Conservation (phyloP, 2,888 invertebrate genomes). For the Byasa hedistus region DNA sequence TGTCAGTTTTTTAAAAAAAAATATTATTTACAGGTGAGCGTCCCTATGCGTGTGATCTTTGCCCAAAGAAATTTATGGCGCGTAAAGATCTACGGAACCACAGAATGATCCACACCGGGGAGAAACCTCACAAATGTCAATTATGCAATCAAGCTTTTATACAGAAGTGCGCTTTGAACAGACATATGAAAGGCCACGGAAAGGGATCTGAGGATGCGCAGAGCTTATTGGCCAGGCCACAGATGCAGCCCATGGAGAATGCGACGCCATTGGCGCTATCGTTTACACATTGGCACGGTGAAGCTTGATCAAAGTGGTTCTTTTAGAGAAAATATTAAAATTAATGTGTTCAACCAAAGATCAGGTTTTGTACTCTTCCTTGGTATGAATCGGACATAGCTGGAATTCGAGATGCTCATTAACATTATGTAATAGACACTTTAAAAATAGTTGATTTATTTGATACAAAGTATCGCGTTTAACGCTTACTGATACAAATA, state of each 20-base stretch:
- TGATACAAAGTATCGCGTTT: conserved; percentile 10
- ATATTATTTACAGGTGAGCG: conserved; percentile 78
- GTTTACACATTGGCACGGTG: conserved; percentile 36
- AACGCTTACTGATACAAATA: conserved; percentile 9
- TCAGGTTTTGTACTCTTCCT: no score
- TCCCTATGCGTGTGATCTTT: conserved; percentile 91
- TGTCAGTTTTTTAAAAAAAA: background rate
- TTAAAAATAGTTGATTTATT: no score
- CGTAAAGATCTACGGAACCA: conserved; percentile 96
- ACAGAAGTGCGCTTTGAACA: conserved; percentile 93
- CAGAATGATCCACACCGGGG: conserved; percentile 93
- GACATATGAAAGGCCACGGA: conserved; percentile 88
- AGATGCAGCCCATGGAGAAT: conserved; percentile 31
- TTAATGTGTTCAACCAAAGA: no score
- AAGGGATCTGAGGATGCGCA: conserved; percentile 39
- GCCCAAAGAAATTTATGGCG: conserved; percentile 94
- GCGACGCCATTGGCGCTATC: conserved; percentile 31
- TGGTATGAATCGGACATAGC: no score
- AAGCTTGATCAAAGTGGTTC: conserved; percentile 28
- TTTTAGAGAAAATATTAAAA: no score
- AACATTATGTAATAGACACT: no score
- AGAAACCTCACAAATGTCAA: conserved; percentile 93
- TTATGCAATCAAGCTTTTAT: conserved; percentile 95
- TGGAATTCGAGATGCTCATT: no score
- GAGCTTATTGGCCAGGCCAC: conserved; percentile 33